A percentile compares a stretch with the other conserved stretches of the same genome.
These are phyloP conservation scores for Dicrurus megarhynchus DNA, from an alignment of 2,113 vertebrate species.

Conservation along the genomic window DNA sequence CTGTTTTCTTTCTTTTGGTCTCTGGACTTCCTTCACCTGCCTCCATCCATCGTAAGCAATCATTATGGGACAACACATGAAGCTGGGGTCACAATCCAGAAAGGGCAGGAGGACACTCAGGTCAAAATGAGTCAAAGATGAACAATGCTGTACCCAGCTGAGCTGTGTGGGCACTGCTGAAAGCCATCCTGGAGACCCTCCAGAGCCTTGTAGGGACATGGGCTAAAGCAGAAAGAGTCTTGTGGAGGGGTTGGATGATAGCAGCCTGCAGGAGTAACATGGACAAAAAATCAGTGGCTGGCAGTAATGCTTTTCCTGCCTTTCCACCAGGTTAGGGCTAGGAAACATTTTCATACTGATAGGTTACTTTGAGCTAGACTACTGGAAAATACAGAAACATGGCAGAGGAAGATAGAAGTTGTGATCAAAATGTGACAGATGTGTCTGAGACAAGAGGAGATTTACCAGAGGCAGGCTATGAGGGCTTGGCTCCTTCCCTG, in stretches of 20 bases:
- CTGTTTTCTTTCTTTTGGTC: neutral
- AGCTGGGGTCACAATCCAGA: neutral
- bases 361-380: neutral
- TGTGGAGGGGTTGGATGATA: neutral
- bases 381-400: neutral
- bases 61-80: neutral
- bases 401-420: neutral
- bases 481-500: neutral
- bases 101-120: neutral
- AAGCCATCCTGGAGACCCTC: neutral
- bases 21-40: conserved; percentile 50
- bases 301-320: neutral
- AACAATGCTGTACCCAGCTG: neutral
- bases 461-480: neutral
- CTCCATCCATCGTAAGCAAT: neutral
- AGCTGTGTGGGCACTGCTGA: neutral
- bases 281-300: neutral
- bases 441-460: neutral
- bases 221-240: neutral
- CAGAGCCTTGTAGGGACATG: neutral
- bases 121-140: neutral
- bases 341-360: neutral
- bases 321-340: neutral
- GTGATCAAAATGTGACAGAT: neutral
- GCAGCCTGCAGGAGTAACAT: neutral